Evolutionary conservation across 2,888 invertebrate species (phyloP).

Genomic region (Incurvaria masculella): DNA sequence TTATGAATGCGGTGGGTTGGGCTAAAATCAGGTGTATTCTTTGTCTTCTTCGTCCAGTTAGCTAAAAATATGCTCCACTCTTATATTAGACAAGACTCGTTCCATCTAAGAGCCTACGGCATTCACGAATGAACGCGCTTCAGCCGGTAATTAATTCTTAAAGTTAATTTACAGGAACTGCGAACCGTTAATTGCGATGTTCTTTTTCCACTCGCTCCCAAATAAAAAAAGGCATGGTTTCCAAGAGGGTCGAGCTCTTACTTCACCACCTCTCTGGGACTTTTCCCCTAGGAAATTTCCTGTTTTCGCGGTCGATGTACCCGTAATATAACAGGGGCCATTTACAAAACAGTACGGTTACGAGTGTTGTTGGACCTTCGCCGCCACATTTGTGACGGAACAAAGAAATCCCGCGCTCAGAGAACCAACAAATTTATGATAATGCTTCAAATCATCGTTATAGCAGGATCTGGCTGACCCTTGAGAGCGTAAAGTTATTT

Average conservation of each 20-base stretch:
- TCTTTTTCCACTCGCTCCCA: not conserved
- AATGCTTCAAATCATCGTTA: no score
- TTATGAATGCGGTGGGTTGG: no score
- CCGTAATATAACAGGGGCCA: not conserved
- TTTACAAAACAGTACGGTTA: not conserved
- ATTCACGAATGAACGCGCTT: not conserved
- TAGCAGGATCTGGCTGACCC: no score
- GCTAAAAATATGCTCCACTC: no score
- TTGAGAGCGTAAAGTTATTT: no score
- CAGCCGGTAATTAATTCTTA: not conserved
- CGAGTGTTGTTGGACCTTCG: not conserved
- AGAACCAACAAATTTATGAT: not conserved
- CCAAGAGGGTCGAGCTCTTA: not conserved
- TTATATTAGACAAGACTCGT: no score
- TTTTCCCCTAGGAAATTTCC: not conserved
- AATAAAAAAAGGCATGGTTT: not conserved
- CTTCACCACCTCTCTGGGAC: not conserved
- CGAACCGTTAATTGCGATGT: not conserved
- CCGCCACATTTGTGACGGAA: not conserved
- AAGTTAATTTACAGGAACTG: not conserved
- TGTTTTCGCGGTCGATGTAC: not conserved
- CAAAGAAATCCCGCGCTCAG: not conserved
- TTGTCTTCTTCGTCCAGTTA: no score
- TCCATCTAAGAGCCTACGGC: no score
- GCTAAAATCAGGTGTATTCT: no score